These are phyloP conservation scores for Hipposideros larvatus DNA, from an alignment of 2,797 vertebrate genomes.

Conservation along the genomic window DNA sequence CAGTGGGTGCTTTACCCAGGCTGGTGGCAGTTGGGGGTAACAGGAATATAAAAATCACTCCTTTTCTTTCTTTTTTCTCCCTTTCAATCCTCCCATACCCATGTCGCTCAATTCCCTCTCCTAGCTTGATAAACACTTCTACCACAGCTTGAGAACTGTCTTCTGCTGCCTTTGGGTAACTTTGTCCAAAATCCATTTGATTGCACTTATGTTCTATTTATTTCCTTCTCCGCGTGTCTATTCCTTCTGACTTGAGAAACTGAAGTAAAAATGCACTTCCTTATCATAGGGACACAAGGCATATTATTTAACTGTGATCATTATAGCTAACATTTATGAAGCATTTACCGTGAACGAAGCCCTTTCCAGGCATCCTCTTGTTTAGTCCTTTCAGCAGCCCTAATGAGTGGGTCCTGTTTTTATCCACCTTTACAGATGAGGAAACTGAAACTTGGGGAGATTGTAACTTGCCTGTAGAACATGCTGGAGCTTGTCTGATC, in stretches of 20 bases:
- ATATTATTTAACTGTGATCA: not conserved
- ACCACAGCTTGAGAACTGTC: not conserved
- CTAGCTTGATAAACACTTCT: not conserved
- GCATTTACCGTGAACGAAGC: not conserved
- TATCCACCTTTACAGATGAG: not conserved
- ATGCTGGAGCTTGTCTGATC: not conserved
- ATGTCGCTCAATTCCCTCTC: not conserved
- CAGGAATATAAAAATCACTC: not conserved
- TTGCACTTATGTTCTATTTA: slow-evolving; percentile 7
- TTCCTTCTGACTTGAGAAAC: slow-evolving; percentile 31
- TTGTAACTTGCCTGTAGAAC: not conserved
- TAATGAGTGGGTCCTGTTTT: not conserved
- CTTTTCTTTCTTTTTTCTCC: not conserved
- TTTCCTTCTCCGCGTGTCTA: not conserved
- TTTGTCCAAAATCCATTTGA: not conserved
- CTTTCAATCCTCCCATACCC: not conserved
- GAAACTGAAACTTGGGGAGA: not conserved
- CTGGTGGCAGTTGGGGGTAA: not conserved
- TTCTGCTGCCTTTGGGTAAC: not conserved
- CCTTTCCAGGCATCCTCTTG: not conserved
- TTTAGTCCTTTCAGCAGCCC: not conserved
- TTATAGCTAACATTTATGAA: not conserved
- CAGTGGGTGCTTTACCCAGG: not conserved
- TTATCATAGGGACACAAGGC: not conserved
- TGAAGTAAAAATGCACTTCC: not conserved